These are phyloP conservation scores for Trogon surrucura DNA, from an alignment of 2,113 vertebrate species.

Conservation along the genomic window DNA sequence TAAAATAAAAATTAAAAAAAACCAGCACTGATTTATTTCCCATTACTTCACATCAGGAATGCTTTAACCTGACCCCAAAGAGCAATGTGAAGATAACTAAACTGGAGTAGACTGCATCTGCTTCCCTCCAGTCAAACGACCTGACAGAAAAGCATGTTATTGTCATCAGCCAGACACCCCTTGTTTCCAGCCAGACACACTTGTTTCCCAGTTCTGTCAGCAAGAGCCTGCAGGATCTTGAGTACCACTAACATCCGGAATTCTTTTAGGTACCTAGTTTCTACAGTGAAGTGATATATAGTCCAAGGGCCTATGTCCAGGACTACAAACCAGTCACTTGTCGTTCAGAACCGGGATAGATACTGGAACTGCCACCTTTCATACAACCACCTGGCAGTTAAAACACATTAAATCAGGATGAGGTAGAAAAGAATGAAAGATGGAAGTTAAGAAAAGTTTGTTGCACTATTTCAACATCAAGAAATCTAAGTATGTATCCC, in stretches of 20 bases:
- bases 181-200: not conserved
- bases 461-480: not conserved
- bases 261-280: not conserved
- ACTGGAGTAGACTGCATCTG: not conserved
- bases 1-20: not conserved
- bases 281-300: not conserved
- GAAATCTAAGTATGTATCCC: not conserved
- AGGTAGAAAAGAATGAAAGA: not conserved
- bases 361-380: not conserved
- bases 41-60: not conserved
- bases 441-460: not conserved
- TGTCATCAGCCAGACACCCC: not conserved
- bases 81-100: not conserved
- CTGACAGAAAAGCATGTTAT: not conserved
- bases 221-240: not conserved
- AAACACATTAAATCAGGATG: not conserved
- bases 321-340: not conserved
- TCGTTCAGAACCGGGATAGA: not conserved
- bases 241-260: not conserved
- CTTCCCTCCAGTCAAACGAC: not conserved
- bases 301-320: not conserved
- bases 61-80: not conserved
- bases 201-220: not conserved
- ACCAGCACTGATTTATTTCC: not conserved
- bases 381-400: not conserved